Base-by-base conservation (phyloP, 2,113 vertebrate species). In the Solea senegalensis region DNA sequence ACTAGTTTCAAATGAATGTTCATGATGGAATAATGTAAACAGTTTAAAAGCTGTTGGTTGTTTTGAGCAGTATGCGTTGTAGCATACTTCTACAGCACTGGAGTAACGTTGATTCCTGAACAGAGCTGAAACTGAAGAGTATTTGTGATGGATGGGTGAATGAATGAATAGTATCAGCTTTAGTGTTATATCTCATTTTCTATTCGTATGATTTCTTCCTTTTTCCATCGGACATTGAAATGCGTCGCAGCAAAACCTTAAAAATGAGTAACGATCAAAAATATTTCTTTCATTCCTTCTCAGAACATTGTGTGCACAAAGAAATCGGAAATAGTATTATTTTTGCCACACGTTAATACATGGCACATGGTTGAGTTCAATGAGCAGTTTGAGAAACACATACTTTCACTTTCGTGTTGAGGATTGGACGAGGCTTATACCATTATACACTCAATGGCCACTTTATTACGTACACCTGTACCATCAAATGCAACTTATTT, bases 61-160 rank as follows among this genome's bases (percentile, higher is more conserved):
- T 55, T 69, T 73, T 66, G 65, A 43, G 62, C 44, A 10, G 88
- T 89, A 80, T 92, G 88, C 16, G 86, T 91, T 92, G 78, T 92
- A 93, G 91, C 89, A 92, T 85, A 85, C 86, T 74, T 26, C 26
- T 15, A 26, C 73, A 41, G 74, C 69, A 78, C 58, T 45, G 59
- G 73, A 71, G 63, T 69, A 75, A 48, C 55, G 78, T 74, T 8
- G 74, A 87, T 73, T 86, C 73, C 74, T 72, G 59, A 73, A 64
- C 50, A 46, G 66, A 72, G 70, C 76, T 67, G 54, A 77, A 79
- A 60, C 83, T 71, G 86, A 84, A 86, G 65, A 84, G 54, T 80
- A 44, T 84, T 86, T 79, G 76, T 77, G 52, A 65, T 74, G 71
- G 75, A 75, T 78, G 9, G 12, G 10, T 48, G 45, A 48, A 12